A percentile compares a stretch with the other conserved stretches of the same genome.
phyloP scores from a whole-genome alignment of 2,113 vertebrate species.

The Hippotragus niger region DNA sequence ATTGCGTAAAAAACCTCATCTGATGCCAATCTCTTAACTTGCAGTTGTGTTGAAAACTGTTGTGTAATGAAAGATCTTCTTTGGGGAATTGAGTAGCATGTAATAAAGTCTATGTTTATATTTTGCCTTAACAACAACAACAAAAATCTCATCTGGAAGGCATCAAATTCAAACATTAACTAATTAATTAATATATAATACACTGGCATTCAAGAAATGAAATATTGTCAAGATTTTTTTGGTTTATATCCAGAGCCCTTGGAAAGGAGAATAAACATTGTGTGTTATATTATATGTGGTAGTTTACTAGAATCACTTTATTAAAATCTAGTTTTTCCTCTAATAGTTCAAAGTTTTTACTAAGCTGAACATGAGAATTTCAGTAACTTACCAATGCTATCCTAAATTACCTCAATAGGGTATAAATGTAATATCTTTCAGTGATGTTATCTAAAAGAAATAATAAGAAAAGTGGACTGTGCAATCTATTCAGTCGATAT shows the following conservation, averaged over 20 bases:
- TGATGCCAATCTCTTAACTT: conserved; percentile 85
- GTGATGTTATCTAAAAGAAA: background rate
- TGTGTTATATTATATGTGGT: background rate
- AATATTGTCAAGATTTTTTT: background rate
- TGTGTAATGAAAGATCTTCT: conserved; percentile 91
- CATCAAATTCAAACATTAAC: background rate
- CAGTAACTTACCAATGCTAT: background rate
- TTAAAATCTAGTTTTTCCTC: background rate
- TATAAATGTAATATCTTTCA: background rate
- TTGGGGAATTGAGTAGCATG: conserved; percentile 88
- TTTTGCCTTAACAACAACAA: conserved; percentile 76
- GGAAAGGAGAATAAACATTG: background rate
- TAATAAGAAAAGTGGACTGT: background rate
- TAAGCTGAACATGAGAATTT: background rate
- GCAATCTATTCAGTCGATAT: background rate
- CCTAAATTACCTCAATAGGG: background rate
- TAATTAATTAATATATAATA: background rate
- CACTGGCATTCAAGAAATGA: background rate
- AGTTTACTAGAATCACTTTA: conserved; percentile 25
- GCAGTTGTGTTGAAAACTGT: conserved; percentile 86
- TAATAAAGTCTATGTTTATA: conserved; percentile 98
- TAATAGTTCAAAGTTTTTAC: background rate
- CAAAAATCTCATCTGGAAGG: conserved; percentile 10
- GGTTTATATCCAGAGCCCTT: background rate
- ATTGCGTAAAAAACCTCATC: background rate